phyloP scores from a whole-genome alignment of 2,888 invertebrate species.

The Scrobipalpa atriplicella region DNA sequence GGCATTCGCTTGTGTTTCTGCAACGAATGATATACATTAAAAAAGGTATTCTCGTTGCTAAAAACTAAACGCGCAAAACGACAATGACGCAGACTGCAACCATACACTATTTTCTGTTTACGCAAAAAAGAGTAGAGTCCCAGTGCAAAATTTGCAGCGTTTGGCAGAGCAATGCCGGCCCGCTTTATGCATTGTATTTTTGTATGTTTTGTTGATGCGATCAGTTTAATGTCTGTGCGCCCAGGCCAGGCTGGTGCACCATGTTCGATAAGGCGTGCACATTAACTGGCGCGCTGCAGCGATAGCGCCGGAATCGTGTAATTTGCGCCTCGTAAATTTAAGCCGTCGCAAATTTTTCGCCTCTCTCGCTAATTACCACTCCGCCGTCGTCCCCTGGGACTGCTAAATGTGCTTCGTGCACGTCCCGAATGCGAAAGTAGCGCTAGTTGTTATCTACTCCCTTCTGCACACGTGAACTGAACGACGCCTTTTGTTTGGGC shows the following conservation, averaged over 20 bases:
- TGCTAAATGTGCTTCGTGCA: conserved; percentile 77
- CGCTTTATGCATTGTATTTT: conserved; percentile 47
- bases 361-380: conserved; percentile 80
- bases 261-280: conserved; percentile 78
- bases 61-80: conserved; percentile 11
- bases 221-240: conserved; percentile 58
- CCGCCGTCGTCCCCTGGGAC: conserved; percentile 75
- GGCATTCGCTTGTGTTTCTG: background rate
- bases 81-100: conserved; percentile 1
- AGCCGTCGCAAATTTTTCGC: conserved; percentile 82
- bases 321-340: conserved; percentile 83
- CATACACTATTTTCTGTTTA: conserved; percentile 18
- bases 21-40: background rate
- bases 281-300: conserved; percentile 75
- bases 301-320: conserved; percentile 79
- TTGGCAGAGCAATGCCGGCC: conserved; percentile 33
- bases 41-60: background rate
- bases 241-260: conserved; percentile 47
- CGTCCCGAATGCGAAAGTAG: conserved; percentile 76
- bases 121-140: background rate
- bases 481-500: conserved; percentile 79
- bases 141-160: conserved; percentile 22
- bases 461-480: conserved; percentile 62
- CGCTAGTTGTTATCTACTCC: conserved; percentile 65
- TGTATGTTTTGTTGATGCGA: conserved; percentile 60